phyloP scores from a whole-genome alignment of 2,113 vertebrate species.

The Hydrochoerus hydrochaeris region DNA sequence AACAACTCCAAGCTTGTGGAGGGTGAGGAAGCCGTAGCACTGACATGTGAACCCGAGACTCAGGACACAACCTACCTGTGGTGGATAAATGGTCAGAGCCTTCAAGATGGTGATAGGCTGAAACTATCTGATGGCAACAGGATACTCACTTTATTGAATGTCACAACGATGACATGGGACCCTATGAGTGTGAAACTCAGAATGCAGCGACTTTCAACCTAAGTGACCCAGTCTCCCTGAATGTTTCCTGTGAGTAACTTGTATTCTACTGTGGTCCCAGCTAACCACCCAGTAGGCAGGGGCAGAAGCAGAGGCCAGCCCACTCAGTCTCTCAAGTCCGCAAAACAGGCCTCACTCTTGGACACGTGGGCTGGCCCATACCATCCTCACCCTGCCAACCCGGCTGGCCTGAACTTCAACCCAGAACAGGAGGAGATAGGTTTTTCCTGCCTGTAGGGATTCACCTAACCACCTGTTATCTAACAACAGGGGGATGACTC shows the following conservation, averaged over 20 bases:
- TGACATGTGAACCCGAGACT: neutral
- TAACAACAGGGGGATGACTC: neutral
- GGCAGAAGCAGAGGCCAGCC: neutral
- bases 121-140: slow-evolving; percentile 9
- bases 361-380: neutral
- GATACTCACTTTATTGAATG: slow-evolving; percentile 46
- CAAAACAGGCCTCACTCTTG: neutral
- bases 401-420: neutral
- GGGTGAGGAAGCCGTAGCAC: neutral
- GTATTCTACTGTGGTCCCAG: too few relatives aligned
- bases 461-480: neutral
- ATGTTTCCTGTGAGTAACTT: too few relatives aligned
- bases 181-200: too few relatives aligned
- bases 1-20: neutral
- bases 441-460: neutral
- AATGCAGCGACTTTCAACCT: too few relatives aligned
- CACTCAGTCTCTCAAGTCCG: neutral
- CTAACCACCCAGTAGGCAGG: neutral
- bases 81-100: neutral
- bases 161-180: too few relatives aligned
- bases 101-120: neutral
- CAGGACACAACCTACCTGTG: too few relatives aligned
- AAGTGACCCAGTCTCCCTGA: too few relatives aligned
- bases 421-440: neutral
- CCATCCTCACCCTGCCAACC: neutral